Evolutionary conservation across 2,888 invertebrate genomes (phyloP), one percentile per base, ranked within the genome.

Genomic region (Conistra vaccinii): DNA sequence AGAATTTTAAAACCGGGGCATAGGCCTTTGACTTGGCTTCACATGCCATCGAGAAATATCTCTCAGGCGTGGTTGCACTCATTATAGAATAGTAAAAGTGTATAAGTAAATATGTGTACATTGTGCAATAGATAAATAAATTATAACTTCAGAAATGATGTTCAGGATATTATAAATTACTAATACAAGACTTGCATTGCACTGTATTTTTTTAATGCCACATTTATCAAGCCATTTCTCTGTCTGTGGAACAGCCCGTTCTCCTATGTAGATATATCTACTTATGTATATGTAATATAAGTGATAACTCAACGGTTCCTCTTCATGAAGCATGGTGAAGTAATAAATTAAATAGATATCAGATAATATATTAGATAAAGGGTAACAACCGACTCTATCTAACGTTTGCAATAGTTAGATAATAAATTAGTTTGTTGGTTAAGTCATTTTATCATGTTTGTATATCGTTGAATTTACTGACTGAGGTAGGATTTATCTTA

Each of bases 301-400:
- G 42, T 45, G 29, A 60, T 84, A 66, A 85, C 74, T 78, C 74
- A 67, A 75, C 83, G 51, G 73, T 84, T 84, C 60, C 69, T 72
- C 69, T 85, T 69, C 76, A 74, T 80, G 73, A 74, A 83, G 60
- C 73, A 85, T 83, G 71, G 83, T 73, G 66, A 62, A 73, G 80
- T 68, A 62, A 85, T 83, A 85, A 85, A 85, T 83, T 68, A 66
- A 61, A 57, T 82, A 73, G 73, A 68, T 85, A 83, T 58, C 63
- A 70, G 78, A 85, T 83, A 78, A 70, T 73, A 69, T 73, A 84
- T 73, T 51, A 76, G 83, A 85, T 83, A 76, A 73, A 73, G 65
- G 57, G 82, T 53, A 72, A 63, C 70, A 75, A 69, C 71, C 7
- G 53, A 61, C 68, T 67, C 62, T 74, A 79, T 66, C 45, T 83